Evolutionary conservation across 2,888 invertebrate species (phyloP).

Genomic region (Taenaris catops): DNA sequence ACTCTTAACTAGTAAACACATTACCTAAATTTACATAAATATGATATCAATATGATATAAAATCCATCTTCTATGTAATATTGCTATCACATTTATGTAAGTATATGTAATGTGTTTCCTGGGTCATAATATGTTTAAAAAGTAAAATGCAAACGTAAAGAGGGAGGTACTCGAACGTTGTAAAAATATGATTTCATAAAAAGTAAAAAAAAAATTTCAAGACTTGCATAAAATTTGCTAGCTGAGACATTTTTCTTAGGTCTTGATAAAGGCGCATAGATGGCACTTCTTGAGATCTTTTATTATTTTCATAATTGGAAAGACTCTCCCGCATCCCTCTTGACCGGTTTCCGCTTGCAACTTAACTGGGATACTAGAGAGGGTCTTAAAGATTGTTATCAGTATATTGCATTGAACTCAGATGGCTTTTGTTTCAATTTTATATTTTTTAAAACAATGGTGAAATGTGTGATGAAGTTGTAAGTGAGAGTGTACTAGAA

Average conservation of each 20-base stretch:
- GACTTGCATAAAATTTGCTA: slow-evolving; percentile 12
- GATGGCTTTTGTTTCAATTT: slow-evolving; percentile 16
- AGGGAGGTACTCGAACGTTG: slow-evolving; percentile 1
- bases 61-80: too few species aligned
- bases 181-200: slow-evolving; percentile 8
- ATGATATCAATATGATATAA: too few species aligned
- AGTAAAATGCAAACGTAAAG: neutral
- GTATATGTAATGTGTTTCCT: too few species aligned
- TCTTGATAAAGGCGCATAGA: slow-evolving; percentile 18
- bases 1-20: too few species aligned
- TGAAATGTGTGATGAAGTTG: too few species aligned
- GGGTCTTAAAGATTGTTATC: slow-evolving; percentile 20
- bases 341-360: slow-evolving; percentile 21
- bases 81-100: too few species aligned
- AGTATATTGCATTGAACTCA: slow-evolving; percentile 4
- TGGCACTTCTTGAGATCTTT: slow-evolving; percentile 22
- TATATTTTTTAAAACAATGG: neutral
- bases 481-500: too few species aligned
- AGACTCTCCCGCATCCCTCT: slow-evolving; percentile 22
- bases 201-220: slow-evolving; percentile 6
- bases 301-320: slow-evolving; percentile 25
- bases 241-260: slow-evolving; percentile 13
- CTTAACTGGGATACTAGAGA: slow-evolving; percentile 15
- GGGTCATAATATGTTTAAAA: too few species aligned
- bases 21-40: too few species aligned